Conservation (phyloP, 2,113 vertebrate genomes). For the Verasper variegatus region DNA sequence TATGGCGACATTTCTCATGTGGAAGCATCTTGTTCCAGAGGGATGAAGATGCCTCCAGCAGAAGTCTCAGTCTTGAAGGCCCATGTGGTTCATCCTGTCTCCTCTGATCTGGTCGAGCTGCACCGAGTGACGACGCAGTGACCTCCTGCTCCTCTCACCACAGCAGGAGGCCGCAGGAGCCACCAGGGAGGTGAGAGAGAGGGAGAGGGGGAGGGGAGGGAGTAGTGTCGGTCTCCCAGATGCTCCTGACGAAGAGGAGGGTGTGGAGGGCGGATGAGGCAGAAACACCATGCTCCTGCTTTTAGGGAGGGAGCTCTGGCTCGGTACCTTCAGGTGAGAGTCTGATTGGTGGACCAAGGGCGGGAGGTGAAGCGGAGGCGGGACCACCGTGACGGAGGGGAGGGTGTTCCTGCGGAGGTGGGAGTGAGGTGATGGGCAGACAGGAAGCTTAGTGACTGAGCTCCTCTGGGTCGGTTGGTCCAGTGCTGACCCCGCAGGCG, state of each 20-base stretch:
- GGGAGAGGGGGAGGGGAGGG: slow-evolving; percentile 20
- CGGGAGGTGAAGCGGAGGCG: slow-evolving; percentile 56
- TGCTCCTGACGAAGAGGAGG: slow-evolving; percentile 11
- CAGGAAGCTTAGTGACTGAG: slow-evolving; percentile 21
- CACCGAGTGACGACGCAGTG: slow-evolving; percentile 50
- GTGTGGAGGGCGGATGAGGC: slow-evolving; percentile 44
- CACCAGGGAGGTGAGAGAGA: slow-evolving; percentile 19
- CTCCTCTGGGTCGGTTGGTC: not conserved
- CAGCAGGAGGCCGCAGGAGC: slow-evolving; percentile 31
- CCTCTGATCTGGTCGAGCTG: slow-evolving; percentile 58
- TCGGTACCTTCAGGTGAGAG: slow-evolving; percentile 34
- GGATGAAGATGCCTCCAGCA: not conserved
- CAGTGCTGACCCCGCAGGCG: not conserved
- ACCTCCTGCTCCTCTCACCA: slow-evolving; percentile 22
- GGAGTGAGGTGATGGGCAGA: not conserved
- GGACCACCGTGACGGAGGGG: slow-evolving; percentile 41
- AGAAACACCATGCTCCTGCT: slow-evolving; percentile 32
- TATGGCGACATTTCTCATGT: not conserved
- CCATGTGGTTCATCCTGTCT: slow-evolving; percentile 12
- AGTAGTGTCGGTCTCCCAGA: slow-evolving; percentile 1
- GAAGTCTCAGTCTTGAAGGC: slow-evolving; percentile 9
- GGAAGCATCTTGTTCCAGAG: not conserved
- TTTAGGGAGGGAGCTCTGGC: not conserved
- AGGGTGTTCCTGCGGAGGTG: slow-evolving; percentile 61
- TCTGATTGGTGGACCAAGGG: slow-evolving; percentile 36